These are phyloP conservation scores for Misgurnus anguillicaudatus DNA, from an alignment of 2,113 vertebrate genomes.

Conservation along the genomic window DNA sequence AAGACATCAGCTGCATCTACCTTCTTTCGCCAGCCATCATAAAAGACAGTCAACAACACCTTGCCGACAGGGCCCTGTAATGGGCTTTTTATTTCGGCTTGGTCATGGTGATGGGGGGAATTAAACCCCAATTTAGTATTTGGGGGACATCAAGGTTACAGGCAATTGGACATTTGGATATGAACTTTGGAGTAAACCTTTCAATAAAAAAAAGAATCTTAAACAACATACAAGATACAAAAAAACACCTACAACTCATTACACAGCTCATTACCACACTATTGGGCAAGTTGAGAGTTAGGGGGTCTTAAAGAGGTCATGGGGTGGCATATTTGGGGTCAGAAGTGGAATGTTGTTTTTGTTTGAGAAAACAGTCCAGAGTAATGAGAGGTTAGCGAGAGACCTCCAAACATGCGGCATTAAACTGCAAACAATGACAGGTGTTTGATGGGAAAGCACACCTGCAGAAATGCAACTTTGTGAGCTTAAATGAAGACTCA, in stretches of 20 bases:
- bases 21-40: slow-evolving; percentile 57
- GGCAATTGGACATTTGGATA: background rate
- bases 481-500: slow-evolving; percentile 59
- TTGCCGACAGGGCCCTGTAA: slow-evolving; percentile 66
- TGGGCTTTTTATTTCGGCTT: slow-evolving; percentile 78
- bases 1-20: slow-evolving; percentile 72
- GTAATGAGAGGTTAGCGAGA: slow-evolving; percentile 65
- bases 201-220: background rate
- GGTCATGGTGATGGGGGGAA: slow-evolving; percentile 68
- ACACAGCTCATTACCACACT: background rate
- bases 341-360: slow-evolving; percentile 63
- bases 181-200: background rate
- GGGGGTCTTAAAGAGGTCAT: slow-evolving; percentile 65
- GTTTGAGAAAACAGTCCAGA: slow-evolving; percentile 44
- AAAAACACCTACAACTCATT: background rate
- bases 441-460: slow-evolving; percentile 47
- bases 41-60: slow-evolving; percentile 77
- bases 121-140: slow-evolving; percentile 72
- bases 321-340: slow-evolving; percentile 59
- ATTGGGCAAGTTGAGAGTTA: slow-evolving; percentile 14
- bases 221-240: background rate
- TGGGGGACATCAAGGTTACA: slow-evolving; percentile 71
- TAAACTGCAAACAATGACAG: slow-evolving; percentile 52
- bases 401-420: slow-evolving; percentile 37
- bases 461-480: slow-evolving; percentile 47